Conservation (phyloP, 2,797 vertebrate species). For the Vireo griseus region DNA sequence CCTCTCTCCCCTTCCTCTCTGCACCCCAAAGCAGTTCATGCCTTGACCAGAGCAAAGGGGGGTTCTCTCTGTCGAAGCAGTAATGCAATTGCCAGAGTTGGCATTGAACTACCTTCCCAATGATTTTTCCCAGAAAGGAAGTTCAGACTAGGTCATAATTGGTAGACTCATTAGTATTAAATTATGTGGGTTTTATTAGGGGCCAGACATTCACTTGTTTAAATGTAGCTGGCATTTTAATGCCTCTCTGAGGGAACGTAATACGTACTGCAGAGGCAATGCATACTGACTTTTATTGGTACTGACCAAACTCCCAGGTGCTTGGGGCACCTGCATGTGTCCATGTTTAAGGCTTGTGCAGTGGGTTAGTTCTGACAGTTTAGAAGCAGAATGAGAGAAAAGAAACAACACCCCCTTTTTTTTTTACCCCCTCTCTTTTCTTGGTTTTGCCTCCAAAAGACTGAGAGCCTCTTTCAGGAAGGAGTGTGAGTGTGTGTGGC, state of each 20-base stretch:
- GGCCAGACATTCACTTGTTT: slow-evolving; percentile 62
- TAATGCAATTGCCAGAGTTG: background rate
- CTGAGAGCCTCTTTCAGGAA: background rate
- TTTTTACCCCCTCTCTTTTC: background rate
- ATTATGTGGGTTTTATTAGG: slow-evolving; percentile 68
- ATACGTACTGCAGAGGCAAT: slow-evolving; percentile 35
- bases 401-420: background rate
- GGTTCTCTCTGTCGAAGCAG: background rate
- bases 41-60: background rate
- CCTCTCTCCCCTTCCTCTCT: background rate
- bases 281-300: slow-evolving; percentile 50
- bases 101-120: slow-evolving; percentile 32
- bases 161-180: slow-evolving; percentile 66
- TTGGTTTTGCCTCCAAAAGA: background rate
- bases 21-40: background rate
- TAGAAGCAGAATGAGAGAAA: background rate
- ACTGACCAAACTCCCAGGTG: slow-evolving; percentile 32
- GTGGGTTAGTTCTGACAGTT: background rate
- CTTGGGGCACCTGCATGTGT: slow-evolving; percentile 17
- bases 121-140: slow-evolving; percentile 64
- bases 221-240: slow-evolving; percentile 67
- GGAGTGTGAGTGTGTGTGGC: background rate
- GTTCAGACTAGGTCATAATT: slow-evolving; percentile 57
- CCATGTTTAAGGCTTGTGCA: background rate
- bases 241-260: slow-evolving; percentile 54